Percentiles rank a stretch among this genome's conserved stretches.
These are phyloP conservation scores for Morpho deidamia DNA, from an alignment of 2,888 invertebrate species.

Conservation along the genomic window DNA sequence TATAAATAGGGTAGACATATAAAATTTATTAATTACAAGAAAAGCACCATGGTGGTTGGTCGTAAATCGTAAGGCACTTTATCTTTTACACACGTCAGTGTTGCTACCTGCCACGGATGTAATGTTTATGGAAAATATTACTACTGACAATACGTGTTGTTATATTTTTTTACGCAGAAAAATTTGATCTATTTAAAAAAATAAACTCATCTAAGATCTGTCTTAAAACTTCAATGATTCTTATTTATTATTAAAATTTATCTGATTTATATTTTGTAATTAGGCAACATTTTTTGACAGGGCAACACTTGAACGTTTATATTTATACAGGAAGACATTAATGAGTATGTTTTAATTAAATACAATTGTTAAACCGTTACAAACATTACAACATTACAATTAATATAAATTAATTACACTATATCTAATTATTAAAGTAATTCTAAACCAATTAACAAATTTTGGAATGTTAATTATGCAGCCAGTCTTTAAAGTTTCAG, in stretches of 20 bases:
- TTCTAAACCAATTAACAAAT: conserved; percentile 28
- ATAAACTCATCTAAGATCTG: too few species aligned
- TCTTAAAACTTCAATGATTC: too few species aligned
- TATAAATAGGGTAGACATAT: neutral
- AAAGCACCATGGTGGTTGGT: neutral
- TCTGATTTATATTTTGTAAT: too few species aligned
- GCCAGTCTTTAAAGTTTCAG: conserved; percentile 25
- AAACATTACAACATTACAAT: conserved; percentile 39
- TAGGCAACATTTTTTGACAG: neutral
- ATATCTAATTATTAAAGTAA: conserved; percentile 4
- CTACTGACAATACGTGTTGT: too few species aligned
- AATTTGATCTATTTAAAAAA: too few species aligned
- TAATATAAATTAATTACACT: conserved; percentile 45
- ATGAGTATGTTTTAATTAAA: conserved; percentile 2
- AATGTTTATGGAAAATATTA: too few species aligned
- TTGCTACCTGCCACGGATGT: too few species aligned
- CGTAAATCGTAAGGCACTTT: neutral
- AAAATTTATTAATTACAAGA: neutral
- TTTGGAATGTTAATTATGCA: conserved; percentile 46
- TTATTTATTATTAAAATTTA: too few species aligned
- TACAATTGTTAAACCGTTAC: conserved; percentile 21
- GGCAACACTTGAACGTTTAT: neutral
- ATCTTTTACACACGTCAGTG: too few species aligned
- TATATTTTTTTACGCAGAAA: too few species aligned
- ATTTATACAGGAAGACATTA: conserved; percentile 8